Evolutionary conservation across 2,113 vertebrate genomes (phyloP).

Genomic region (Ammodramus savannarum): DNA sequence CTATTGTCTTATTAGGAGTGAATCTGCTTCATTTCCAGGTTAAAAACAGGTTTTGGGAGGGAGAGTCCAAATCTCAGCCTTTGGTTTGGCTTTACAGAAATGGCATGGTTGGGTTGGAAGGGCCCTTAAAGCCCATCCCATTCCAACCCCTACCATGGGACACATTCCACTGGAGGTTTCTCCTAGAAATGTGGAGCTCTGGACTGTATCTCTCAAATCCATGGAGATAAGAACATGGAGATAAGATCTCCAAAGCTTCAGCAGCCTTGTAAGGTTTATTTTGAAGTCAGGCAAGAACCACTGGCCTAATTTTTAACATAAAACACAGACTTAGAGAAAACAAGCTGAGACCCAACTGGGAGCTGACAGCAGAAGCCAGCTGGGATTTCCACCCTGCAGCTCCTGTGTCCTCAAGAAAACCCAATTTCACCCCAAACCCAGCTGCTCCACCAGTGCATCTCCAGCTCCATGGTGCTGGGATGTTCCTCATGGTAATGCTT

Average conservation of each 20-base stretch:
- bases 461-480: not conserved
- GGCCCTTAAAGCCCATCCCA: not conserved
- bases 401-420: not conserved
- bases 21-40: not conserved
- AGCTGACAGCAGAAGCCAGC: not conserved
- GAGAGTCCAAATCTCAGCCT: not conserved
- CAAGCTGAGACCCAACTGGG: not conserved
- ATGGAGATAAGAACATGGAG: accelerated
- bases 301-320: not conserved
- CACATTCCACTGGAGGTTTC: not conserved
- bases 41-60: not conserved
- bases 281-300: not conserved
- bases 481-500: not conserved
- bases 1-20: not conserved
- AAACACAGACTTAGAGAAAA: not conserved
- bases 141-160: not conserved
- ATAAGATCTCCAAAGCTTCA: not conserved
- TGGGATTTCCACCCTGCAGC: not conserved
- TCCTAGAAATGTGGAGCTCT: not conserved
- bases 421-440: accelerated
- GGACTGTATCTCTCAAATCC: not conserved
- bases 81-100: not conserved
- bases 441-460: accelerated
- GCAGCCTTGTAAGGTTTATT: not conserved
- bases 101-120: not conserved